These are phyloP conservation scores for Tricholauxania praeusta DNA, from an alignment of 2,888 invertebrate species.

Conservation along the genomic window DNA sequence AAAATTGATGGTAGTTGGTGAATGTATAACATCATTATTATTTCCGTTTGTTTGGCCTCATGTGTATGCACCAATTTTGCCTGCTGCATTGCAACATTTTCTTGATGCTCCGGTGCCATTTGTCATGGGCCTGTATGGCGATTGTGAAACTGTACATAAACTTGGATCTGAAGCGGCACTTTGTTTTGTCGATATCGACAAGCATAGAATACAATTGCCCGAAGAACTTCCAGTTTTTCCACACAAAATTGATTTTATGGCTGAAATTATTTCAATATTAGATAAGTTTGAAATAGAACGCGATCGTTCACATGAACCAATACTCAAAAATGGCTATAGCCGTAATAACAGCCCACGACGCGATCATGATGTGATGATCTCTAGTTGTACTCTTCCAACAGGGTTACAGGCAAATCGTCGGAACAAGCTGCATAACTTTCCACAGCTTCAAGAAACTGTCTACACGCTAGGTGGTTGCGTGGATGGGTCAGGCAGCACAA, in stretches of 20 bases:
- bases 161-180: constrained; percentile 86
- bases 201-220: constrained; percentile 90
- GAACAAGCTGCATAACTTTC: constrained; percentile 73
- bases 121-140: constrained; percentile 91
- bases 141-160: constrained; percentile 73
- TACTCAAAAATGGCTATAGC: constrained; percentile 59
- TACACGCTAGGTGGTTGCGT: constrained; percentile 69
- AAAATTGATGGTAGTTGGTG: constrained; percentile 95
- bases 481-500: constrained; percentile 65
- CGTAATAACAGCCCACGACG: constrained; percentile 40
- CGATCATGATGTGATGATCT: constrained; percentile 77
- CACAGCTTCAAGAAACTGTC: constrained; percentile 76
- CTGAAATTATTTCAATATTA: constrained; percentile 82
- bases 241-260: constrained; percentile 86
- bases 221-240: constrained; percentile 96
- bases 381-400: constrained; percentile 82
- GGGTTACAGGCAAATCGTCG: constrained; percentile 65
- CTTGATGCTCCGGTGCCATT: constrained; percentile 99
- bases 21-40: constrained; percentile 88
- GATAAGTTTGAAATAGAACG: constrained; percentile 77
- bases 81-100: constrained; percentile 94
- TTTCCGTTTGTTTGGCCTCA: constrained; percentile 99
- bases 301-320: constrained; percentile 62
- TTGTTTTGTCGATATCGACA: constrained; percentile 97
- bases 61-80: constrained; percentile 98